Conservation (phyloP, 1,140 invertebrate genomes). For the Leucophenga varia region DNA sequence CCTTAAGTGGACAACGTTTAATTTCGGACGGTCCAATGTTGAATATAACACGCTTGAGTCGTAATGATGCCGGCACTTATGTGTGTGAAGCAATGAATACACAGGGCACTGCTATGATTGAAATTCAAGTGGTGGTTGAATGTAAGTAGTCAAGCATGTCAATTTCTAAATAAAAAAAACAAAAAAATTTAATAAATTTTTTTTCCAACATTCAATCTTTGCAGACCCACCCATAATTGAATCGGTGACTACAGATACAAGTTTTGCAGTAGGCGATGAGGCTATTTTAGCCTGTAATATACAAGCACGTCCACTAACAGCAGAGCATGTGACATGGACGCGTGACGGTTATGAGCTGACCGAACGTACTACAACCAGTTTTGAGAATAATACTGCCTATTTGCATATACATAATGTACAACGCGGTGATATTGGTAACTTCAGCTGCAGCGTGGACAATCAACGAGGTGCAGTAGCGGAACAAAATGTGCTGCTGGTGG, state of each 20-base stretch:
- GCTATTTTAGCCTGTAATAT: constrained; percentile 84
- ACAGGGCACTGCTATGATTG: constrained; percentile 77
- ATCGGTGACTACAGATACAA: constrained; percentile 70
- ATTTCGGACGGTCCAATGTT: constrained; percentile 76
- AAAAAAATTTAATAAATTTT: too few species aligned
- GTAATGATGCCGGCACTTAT: constrained; percentile 85
- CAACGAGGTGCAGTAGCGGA: constrained; percentile 74
- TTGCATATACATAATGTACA: constrained; percentile 76
- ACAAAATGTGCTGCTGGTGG: constrained; percentile 67
- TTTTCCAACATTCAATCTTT: background rate
- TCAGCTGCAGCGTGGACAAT: constrained; percentile 88
- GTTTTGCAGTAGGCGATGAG: constrained; percentile 75
- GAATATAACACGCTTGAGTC: constrained; percentile 76
- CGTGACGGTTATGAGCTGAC: constrained; percentile 71
- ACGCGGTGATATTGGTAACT: constrained; percentile 83
- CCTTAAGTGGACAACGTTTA: constrained; percentile 61
- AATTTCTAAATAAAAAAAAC: too few species aligned
- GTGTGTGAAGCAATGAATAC: constrained; percentile 84
- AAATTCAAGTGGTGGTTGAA: constrained; percentile 82
- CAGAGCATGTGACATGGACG: constrained; percentile 83
- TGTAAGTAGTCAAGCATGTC: constrained; percentile 69
- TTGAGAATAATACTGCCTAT: constrained; percentile 74
- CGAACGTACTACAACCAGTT: constrained; percentile 65
- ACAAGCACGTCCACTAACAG: constrained; percentile 78
- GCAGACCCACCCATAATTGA: constrained; percentile 66